These are phyloP conservation scores for Oncorhynchus kisutch DNA, from an alignment of 2,113 vertebrate species.

Conservation along the genomic window DNA sequence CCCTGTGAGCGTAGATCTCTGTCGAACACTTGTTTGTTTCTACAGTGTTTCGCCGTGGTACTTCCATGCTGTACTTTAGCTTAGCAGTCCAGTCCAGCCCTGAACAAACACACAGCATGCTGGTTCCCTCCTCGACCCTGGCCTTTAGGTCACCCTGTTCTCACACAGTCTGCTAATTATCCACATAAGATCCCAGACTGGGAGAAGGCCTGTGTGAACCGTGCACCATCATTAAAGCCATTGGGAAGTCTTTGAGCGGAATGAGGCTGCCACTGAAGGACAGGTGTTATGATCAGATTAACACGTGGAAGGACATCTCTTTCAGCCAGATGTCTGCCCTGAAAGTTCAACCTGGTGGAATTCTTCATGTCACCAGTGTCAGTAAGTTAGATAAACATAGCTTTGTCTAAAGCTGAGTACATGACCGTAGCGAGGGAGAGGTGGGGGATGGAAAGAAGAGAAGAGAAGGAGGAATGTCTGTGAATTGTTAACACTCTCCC, in stretches of 20 bases:
- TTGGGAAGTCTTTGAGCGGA: neutral
- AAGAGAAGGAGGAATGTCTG: neutral
- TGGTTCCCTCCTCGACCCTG: neutral
- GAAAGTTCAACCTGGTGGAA: conserved; percentile 3
- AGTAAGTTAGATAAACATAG: conserved; percentile 21
- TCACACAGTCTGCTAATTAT: conserved; percentile 37
- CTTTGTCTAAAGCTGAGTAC: neutral
- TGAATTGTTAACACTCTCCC: neutral
- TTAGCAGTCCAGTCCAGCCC: conserved; percentile 14
- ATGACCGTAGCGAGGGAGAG: neutral
- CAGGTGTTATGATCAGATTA: neutral
- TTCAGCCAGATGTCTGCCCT: neutral
- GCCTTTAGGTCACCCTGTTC: conserved; percentile 23
- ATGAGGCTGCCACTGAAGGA: neutral
- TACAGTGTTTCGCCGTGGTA: neutral
- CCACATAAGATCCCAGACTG: conserved; percentile 30
- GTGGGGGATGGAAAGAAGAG: neutral
- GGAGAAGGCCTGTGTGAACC: conserved; percentile 25
- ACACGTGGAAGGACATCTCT: neutral
- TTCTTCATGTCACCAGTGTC: conserved; percentile 22
- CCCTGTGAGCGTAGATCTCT: conserved; percentile 18
- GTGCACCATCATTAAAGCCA: neutral
- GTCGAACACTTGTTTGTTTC: conserved; percentile 17
- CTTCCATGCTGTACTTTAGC: conserved; percentile 7
- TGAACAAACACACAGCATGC: neutral